Evolutionary conservation across 30 jellyfish, hydroid and myxozoan genomes (phyloP), one percentile per base, ranked within the genome.

Genomic region (Catostylus mosaicus): DNA sequence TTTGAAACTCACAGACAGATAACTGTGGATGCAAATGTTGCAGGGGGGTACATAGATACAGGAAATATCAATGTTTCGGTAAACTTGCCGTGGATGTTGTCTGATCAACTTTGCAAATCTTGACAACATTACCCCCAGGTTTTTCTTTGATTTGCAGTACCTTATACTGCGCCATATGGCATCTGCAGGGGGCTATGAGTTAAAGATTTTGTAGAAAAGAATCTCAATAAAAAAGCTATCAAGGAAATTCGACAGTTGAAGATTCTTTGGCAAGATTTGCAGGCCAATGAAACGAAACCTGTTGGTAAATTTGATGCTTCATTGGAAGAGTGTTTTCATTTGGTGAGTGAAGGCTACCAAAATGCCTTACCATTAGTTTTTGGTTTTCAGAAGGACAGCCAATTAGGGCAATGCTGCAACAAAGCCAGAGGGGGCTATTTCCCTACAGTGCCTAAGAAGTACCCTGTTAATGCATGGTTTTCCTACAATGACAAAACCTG

Each of bases 371-470:
- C 92, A 26, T 30, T 31, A 6, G 45, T 82, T 1, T 82, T 82
- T 51, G 92, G 92, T 2, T 4, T 18, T 31, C 67, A 50, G 38
- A 83, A 54, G 4, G 92, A 86, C 59, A 43, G 67, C 11, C 23
- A 24, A 1, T 19, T 82, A 22, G 92, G 86, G 29, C 36, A 82
- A 20, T 68, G 83, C 65, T 54, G 80, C 32, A 86, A 82, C 85
- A 30, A 26, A 30, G 92, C 92, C 19, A 76, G 92, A 29, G 92
- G 92, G 1, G 92, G 92, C 26, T 52, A 68, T 68, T 82, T 82
- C 24, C 19, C 27, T 29, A 67, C 23, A 20, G 78, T 68, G 29
- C 92, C 92, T 7, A 52, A 51, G 31, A 24, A 34, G 11, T 82
- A 82, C 65, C 92, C 92, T 3, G 35, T 33, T 20, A 63, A 73